Base-by-base conservation (phyloP, 2,797 vertebrate species). In the Moxostoma hubbsi region DNA sequence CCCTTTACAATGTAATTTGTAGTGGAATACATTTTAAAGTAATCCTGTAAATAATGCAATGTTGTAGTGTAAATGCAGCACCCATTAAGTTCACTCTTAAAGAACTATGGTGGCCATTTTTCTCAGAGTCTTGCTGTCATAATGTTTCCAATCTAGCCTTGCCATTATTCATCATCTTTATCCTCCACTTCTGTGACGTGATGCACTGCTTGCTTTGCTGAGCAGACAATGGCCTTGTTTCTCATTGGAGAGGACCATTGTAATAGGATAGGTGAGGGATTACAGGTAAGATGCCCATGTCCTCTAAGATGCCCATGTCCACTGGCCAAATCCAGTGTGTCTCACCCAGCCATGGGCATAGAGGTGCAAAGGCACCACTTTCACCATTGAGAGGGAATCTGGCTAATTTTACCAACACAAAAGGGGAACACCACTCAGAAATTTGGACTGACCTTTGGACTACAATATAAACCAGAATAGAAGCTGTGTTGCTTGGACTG, bases 191-290 rank as follows among this genome's bases (percentile, higher is more conserved):
- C 12, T 54, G 15, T 63, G 58, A 77, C n/a, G 49, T 1, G 5
- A 77, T 77, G 75, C 45, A 43, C 54, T 12, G 24, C 75, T 78
- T 46, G 50, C 76, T 87, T 78, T 93, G 91, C 93, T 94, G 90
- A 93, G 90, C 93, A 87, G 88, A 91, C 92, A 93, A 81, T 92
- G 90, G 89, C 91, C 89, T 90, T 87, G 88, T 92, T 92, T 91
- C 90, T 83, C 67, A 85, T 78, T 85, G 85, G 85, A 73, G 77
- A 86, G 85, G 54, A 64, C 72, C 57, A 24, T 64, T 91, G 92
- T 94, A 94, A 94, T 91, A 92, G 93, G 93, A 94, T 94, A 91
- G 89, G 85, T 89, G 79, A 81, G 88, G 83, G 87, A 93, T 93
- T 93, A 93, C 87, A 65, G 83, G 76, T 93, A 93, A 93, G 90